Evolutionary conservation across 2,888 invertebrate species (phyloP).

Genomic region (Drosophila anomelani): DNA sequence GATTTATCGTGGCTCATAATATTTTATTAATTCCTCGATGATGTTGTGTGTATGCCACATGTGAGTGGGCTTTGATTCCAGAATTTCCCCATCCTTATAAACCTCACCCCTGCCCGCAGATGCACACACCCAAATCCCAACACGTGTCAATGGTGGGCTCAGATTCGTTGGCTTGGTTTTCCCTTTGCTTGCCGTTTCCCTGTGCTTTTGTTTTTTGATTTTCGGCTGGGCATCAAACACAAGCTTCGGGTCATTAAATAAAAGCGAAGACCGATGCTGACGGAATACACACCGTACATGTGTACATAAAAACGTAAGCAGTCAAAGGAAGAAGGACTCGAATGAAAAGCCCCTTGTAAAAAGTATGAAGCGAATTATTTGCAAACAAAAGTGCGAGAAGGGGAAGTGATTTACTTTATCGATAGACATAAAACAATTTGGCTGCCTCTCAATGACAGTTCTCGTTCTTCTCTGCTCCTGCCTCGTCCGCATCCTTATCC

Average conservation of each 20-base stretch:
- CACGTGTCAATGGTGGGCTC: constrained; percentile 49
- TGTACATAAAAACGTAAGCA: constrained; percentile 26
- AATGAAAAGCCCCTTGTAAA: constrained; percentile 49
- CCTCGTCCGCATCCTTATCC: constrained; percentile 4
- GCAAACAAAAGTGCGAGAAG: constrained; percentile 51
- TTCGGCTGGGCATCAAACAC: constrained; percentile 40
- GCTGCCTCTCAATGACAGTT: constrained; percentile 49
- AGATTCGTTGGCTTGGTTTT: constrained; percentile 37
- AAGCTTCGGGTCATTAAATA: constrained; percentile 49
- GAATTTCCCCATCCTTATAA: background rate
- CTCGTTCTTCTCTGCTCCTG: constrained; percentile 1
- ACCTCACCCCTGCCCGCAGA: background rate
- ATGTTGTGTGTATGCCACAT: constrained; percentile 8
- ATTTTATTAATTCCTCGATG: constrained; percentile 9
- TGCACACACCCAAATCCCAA: constrained; percentile 38
- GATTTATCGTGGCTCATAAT: constrained; percentile 2
- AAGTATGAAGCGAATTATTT: constrained; percentile 55
- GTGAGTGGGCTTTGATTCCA: constrained; percentile 6
- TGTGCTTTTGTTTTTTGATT: constrained; percentile 17
- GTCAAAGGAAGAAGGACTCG: constrained; percentile 37
- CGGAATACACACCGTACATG: constrained; percentile 5
- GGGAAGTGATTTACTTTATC: constrained; percentile 75
- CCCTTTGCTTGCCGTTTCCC: background rate
- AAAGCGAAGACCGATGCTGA: constrained; percentile 25
- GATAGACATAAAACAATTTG: constrained; percentile 74